Evolutionary conservation across 2,888 invertebrate species (phyloP).

Genomic region (Liopterus haemorrhoidalis): DNA sequence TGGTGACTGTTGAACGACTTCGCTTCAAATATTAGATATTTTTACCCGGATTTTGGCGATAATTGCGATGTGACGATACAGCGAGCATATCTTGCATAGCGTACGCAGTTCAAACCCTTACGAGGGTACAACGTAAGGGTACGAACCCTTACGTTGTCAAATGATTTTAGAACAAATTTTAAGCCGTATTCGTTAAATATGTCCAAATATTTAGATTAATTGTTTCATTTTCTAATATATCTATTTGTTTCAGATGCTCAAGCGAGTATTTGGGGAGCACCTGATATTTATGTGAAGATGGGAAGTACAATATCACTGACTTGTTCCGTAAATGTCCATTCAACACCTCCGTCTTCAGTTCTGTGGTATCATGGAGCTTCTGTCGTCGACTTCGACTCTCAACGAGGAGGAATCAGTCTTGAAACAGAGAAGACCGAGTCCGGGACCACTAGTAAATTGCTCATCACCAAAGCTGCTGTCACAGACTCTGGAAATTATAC

Average conservation of each 20-base stretch:
- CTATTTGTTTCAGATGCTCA: conserved; percentile 68
- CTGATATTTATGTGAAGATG: conserved; percentile 83
- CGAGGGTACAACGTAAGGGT: too few relatives aligned
- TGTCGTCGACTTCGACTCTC: conserved; percentile 77
- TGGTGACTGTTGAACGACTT: too few relatives aligned
- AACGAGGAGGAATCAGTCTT: conserved; percentile 77
- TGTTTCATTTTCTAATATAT: too few relatives aligned
- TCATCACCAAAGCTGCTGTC: conserved; percentile 78
- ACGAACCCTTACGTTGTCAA: too few relatives aligned
- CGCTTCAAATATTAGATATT: too few relatives aligned
- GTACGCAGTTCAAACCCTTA: too few relatives aligned
- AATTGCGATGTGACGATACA: too few relatives aligned
- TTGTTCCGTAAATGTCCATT: conserved; percentile 82
- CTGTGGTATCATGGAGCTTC: conserved; percentile 80
- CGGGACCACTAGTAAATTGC: conserved; percentile 73
- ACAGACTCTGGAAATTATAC: conserved; percentile 87
- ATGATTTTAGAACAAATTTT: too few relatives aligned
- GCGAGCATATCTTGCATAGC: too few relatives aligned
- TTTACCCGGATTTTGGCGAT: too few relatives aligned
- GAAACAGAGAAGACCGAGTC: conserved; percentile 79
- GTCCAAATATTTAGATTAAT: too few relatives aligned
- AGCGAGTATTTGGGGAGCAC: conserved; percentile 77
- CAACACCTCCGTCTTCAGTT: conserved; percentile 63
- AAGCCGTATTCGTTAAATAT: too few relatives aligned
- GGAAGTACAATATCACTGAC: conserved; percentile 86